A percentile compares a stretch with the other conserved stretches of the same genome.
phyloP scores from a whole-genome alignment of 1,140 invertebrate species.

The Pygmarrhopalites habei region DNA sequence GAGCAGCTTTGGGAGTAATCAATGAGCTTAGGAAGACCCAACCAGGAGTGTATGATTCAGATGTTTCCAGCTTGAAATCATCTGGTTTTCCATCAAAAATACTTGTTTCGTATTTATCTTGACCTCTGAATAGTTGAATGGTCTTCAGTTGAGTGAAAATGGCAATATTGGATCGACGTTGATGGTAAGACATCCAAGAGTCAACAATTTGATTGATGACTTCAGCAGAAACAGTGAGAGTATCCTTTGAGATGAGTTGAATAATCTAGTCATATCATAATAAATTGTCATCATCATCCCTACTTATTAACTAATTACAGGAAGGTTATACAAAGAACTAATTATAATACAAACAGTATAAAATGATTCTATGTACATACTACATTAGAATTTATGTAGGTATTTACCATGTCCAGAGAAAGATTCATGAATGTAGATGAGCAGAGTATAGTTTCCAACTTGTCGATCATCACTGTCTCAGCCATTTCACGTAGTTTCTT shows the following conservation, averaged over 20 bases:
- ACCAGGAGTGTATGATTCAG: background rate
- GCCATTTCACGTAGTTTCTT: background rate
- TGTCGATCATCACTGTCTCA: background rate
- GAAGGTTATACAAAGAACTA: background rate
- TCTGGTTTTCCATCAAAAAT: background rate
- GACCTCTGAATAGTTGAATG: background rate
- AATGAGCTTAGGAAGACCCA: background rate
- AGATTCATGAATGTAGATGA: background rate
- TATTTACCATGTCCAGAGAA: background rate
- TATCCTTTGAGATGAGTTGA: constrained; percentile 1
- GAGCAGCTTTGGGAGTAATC: background rate
- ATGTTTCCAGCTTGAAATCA: background rate
- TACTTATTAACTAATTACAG: background rate
- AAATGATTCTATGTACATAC: background rate
- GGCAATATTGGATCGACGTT: background rate
- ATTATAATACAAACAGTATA: background rate
- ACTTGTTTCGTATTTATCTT: too few species aligned
- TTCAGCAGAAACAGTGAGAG: background rate
- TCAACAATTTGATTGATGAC: background rate
- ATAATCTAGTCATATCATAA: too few species aligned
- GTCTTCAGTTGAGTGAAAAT: background rate
- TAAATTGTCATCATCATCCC: background rate
- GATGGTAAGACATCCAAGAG: background rate
- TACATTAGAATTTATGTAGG: background rate
- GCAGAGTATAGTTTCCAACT: background rate